A percentile compares a stretch with the other conserved stretches of the same genome.
phyloP scores from a whole-genome alignment of 1,140 invertebrate genomes.

The Ctenoplectra terminalis region DNA sequence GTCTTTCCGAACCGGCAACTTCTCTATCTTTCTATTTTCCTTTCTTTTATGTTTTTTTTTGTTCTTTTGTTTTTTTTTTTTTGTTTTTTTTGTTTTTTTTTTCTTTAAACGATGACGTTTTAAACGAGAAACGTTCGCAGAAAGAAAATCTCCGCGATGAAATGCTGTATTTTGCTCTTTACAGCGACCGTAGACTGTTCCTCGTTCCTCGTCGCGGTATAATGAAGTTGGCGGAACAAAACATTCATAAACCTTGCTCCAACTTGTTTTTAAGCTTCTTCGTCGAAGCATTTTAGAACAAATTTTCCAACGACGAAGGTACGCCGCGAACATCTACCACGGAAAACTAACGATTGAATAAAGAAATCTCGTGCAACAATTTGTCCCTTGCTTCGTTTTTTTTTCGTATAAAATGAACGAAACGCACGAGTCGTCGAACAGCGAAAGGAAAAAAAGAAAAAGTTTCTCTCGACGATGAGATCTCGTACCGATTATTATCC shows the following conservation, averaged over 20 bases:
- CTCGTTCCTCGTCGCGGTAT: not conserved
- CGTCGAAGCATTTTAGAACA: slow-evolving; percentile 2
- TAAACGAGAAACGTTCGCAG: not conserved
- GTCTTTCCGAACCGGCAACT: not conserved
- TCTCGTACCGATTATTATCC: slow-evolving; percentile 7
- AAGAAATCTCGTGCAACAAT: slow-evolving; percentile 12
- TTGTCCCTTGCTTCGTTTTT: not conserved
- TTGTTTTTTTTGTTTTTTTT: no score
- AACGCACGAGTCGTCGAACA: not conserved
- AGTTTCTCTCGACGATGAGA: not conserved
- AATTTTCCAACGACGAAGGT: not conserved
- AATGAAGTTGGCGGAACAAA: slow-evolving; percentile 21
- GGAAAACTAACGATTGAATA: slow-evolving; percentile 12
- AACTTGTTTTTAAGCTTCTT: slow-evolving; percentile 3
- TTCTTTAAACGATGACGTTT: not conserved
- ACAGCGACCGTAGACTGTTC: not conserved
- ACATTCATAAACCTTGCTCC: slow-evolving; percentile 18
- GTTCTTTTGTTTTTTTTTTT: no score
- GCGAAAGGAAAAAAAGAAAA: not conserved
- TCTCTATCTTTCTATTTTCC: no score
- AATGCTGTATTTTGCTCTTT: slow-evolving; percentile 6
- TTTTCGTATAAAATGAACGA: not conserved
- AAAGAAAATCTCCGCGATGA: not conserved
- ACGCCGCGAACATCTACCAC: slow-evolving; percentile 1
- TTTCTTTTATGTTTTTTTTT: not conserved